Evolutionary conservation across 2,888 invertebrate genomes (phyloP), one percentile per base, ranked within the genome.

Genomic region (Zygothrica quintamaculata): DNA sequence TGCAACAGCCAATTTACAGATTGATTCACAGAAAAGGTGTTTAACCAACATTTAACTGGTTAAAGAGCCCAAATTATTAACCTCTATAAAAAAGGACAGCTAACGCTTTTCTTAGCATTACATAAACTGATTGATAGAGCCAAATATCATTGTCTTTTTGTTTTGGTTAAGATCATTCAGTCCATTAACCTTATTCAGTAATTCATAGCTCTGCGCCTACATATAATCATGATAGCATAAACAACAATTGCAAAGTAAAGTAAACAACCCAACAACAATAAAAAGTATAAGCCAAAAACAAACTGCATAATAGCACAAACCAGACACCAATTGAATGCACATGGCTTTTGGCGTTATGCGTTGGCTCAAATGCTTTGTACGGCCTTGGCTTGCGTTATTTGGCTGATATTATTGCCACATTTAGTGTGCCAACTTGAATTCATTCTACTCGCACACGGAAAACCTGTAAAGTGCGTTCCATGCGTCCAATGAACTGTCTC

Each of bases 111-210:
- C 5, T 22, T 22, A 2, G 18, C 2, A 22, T 22, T 3, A 3
- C 2, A 22, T 22, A 22, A 22, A 22, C 18, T 22, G 18, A 22
- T 22, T 22, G 5, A 22, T 3, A 22, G 2, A 22, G n/a, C n/a
- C n/a, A n/a, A n/a, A n/a, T n/a, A n/a, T 22, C 2, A 5, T 22
- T 22, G 18, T 3, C 18, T 22, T 5, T 22, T 22, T 22, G 18
- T 22, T 9, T 37, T 29, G 18, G 51, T 65, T 64, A 37, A 55
- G 56, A 55, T 39, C 71, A 55, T 51, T 51, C 56, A 62, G 53
- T 65, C 79, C 64, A 76, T 79, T 78, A 86, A 86, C 86, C 86
- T 64, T 67, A 72, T 82, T 82, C 62, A 48, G 67, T 59, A 77
- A 80, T 64, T 80, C 69, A 84, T 46, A 64, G 74, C 59, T 64